These are phyloP conservation scores for Accipiter cooperii DNA, from an alignment of 2,113 vertebrate species.

Conservation along the genomic window DNA sequence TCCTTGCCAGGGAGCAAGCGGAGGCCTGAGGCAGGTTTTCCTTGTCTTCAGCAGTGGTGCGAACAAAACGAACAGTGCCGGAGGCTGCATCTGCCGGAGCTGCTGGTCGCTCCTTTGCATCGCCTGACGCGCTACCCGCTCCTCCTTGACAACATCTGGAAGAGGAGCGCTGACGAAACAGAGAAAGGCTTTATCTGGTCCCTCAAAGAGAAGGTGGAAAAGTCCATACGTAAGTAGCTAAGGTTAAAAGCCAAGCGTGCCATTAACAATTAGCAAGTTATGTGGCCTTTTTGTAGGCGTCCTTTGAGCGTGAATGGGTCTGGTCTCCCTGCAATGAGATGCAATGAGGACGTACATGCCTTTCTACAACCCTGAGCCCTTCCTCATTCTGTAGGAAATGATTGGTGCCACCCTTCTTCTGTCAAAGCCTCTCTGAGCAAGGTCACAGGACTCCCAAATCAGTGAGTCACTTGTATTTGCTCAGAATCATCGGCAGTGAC, in stretches of 20 bases:
- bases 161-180: conserved; percentile 65
- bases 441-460: not conserved
- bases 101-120: conserved; percentile 84
- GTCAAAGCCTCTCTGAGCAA: not conserved
- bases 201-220: conserved; percentile 84
- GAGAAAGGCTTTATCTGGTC: conserved; percentile 73
- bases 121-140: conserved; percentile 82
- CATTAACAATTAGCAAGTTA: not conserved
- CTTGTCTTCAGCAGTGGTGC: conserved; percentile 78
- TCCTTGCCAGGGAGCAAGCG: not conserved
- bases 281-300: rapidly evolving
- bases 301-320: not conserved
- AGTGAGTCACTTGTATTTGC: not conserved
- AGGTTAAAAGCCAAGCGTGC: not conserved
- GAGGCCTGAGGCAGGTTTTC: not conserved
- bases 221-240: conserved; percentile 80
- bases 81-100: conserved; percentile 79
- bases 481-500: not conserved
- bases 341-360: not conserved
- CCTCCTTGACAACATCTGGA: conserved; percentile 85
- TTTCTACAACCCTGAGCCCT: not conserved
- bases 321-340: not conserved
- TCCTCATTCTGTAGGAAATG: not conserved
- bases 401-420: not conserved
- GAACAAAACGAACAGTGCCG: conserved; percentile 82